Percentiles rank a stretch among this genome's conserved stretches.
Evolutionary conservation across 2,888 invertebrate species (phyloP).

Genomic region (Melanotus villosus): DNA sequence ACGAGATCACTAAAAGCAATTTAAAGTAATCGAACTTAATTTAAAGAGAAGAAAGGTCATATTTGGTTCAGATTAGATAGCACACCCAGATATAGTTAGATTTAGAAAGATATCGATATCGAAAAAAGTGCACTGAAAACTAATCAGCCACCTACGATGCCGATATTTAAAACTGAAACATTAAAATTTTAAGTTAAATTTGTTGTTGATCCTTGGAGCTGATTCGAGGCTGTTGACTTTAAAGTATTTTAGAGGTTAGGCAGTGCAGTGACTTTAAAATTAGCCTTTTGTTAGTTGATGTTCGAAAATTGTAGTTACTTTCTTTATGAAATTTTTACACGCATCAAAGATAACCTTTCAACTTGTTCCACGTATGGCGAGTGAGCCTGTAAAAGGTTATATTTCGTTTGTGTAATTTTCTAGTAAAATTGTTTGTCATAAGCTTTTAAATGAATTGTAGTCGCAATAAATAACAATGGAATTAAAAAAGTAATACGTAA

Average conservation of each 20-base stretch:
- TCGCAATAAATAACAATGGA: too few relatives aligned
- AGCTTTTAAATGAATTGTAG: too few relatives aligned
- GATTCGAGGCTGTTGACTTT: neutral
- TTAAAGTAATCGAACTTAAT: slow-evolving; percentile 1
- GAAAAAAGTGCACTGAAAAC: neutral
- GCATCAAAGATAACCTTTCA: neutral
- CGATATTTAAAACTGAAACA: neutral
- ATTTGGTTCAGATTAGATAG: slow-evolving; percentile 8
- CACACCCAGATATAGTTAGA: neutral
- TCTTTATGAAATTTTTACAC: too few relatives aligned
- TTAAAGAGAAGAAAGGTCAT: slow-evolving; percentile 12
- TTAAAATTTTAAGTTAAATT: neutral
- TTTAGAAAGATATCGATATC: neutral
- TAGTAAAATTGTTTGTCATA: too few relatives aligned
- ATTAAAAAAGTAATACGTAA: neutral
- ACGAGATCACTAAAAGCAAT: slow-evolving; percentile 10
- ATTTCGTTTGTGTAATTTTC: too few relatives aligned
- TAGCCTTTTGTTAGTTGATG: too few relatives aligned
- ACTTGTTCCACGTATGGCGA: neutral
- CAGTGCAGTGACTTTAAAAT: neutral
- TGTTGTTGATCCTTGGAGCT: neutral
- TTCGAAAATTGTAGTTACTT: too few relatives aligned
- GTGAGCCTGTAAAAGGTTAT: too few relatives aligned
- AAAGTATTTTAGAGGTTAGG: neutral
- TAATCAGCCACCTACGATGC: neutral